A percentile compares a stretch with the other conserved stretches of the same genome.
These are phyloP conservation scores for Paragorgia papillata DNA, from an alignment of 92 coral and sea anemone genomes.

Conservation along the genomic window DNA sequence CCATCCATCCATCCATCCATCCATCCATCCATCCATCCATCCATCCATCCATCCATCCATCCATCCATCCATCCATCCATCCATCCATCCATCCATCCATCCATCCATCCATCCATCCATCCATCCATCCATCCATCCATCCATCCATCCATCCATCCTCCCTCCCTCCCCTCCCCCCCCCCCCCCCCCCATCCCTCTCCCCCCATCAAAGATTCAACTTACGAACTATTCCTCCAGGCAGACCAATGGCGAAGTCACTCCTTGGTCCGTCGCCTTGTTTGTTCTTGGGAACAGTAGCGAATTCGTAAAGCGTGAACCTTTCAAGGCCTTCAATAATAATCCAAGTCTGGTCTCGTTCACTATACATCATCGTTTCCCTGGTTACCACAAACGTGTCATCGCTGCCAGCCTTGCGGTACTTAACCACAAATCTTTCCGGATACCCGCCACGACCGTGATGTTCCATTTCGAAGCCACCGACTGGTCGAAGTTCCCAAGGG, in stretches of 20 bases:
- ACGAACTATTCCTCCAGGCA: conserved; percentile 43
- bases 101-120: too few relatives aligned
- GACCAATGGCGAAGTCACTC: conserved; percentile 16
- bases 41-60: too few relatives aligned
- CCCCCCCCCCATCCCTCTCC: too few relatives aligned
- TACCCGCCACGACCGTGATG: conserved; percentile 20
- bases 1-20: too few relatives aligned
- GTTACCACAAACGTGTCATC: neutral
- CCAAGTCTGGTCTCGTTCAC: conserved; percentile 34
- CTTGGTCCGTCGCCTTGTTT: conserved; percentile 12
- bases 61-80: too few relatives aligned
- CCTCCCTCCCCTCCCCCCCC: too few relatives aligned
- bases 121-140: too few relatives aligned
- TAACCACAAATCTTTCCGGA: conserved; percentile 6
- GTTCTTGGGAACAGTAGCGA: conserved; percentile 29
- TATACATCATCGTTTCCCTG: neutral
- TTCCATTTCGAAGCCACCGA: conserved; percentile 23
- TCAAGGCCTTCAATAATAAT: conserved; percentile 17
- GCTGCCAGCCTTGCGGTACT: neutral
- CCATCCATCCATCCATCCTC: too few relatives aligned
- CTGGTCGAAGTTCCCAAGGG: conserved; percentile 26
- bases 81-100: too few relatives aligned
- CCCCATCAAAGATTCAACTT: too few relatives aligned
- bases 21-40: too few relatives aligned
- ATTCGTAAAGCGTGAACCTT: conserved; percentile 22